Evolutionary conservation across 1,140 invertebrate species (phyloP).

Genomic region (Dreissena rostriformis): DNA sequence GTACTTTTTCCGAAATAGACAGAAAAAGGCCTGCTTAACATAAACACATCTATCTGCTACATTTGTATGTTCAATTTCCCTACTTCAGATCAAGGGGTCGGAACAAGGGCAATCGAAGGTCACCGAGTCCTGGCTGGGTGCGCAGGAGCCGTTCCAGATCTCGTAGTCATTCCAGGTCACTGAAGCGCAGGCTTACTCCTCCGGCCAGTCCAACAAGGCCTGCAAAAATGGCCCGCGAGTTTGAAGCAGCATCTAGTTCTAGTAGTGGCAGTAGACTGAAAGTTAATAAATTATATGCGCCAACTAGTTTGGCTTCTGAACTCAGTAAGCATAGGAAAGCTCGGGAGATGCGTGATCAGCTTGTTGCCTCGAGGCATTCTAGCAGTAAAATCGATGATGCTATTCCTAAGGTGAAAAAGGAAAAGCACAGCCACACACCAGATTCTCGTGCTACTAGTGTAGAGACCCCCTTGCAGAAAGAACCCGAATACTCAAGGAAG

Average conservation of each 20-base stretch:
- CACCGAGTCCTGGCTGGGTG: constrained; percentile 57
- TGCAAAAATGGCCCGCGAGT: constrained; percentile 36
- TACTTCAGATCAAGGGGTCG: constrained; percentile 52
- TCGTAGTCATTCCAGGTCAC: constrained; percentile 57
- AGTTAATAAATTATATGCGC: constrained; percentile 66
- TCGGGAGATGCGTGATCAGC: constrained; percentile 70
- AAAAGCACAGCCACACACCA: background rate
- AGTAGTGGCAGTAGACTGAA: too few species aligned
- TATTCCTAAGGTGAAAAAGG: constrained; percentile 29
- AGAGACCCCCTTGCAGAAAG: constrained; percentile 48
- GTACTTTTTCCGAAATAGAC: too few species aligned
- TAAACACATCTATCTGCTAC: background rate
- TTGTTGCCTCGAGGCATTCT: constrained; percentile 37
- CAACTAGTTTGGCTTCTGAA: constrained; percentile 78
- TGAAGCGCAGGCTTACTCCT: constrained; percentile 45
- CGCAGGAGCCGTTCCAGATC: constrained; percentile 62
- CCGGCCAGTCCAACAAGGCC: constrained; percentile 39
- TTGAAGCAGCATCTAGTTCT: constrained; percentile 51
- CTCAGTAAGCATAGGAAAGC: constrained; percentile 79
- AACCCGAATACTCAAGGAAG: constrained; percentile 48
- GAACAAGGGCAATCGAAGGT: constrained; percentile 52
- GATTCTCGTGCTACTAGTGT: constrained; percentile 13
- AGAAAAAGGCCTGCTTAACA: too few species aligned
- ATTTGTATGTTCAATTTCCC: background rate
- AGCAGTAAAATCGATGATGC: constrained; percentile 29